These are phyloP conservation scores for Theristicus caerulescens DNA, from an alignment of 2,113 vertebrate species.

Conservation along the genomic window DNA sequence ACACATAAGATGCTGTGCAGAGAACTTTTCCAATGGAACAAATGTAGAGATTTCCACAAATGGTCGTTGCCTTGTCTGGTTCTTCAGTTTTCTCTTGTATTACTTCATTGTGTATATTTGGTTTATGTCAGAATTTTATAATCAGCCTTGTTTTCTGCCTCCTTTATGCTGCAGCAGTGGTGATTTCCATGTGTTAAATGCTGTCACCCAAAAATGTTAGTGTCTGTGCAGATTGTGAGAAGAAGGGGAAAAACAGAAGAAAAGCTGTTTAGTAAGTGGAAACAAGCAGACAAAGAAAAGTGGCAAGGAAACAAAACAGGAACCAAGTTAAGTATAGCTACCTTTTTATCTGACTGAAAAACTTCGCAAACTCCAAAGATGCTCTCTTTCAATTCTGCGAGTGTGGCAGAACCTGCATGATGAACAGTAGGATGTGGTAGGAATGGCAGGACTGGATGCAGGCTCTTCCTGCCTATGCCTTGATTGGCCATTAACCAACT, in stretches of 20 bases:
- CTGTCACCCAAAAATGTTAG: neutral
- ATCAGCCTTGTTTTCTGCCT: neutral
- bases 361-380: neutral
- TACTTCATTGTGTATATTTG: neutral
- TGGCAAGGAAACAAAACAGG: neutral
- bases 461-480: neutral
- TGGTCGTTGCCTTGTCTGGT: neutral
- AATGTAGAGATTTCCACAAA: neutral
- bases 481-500: neutral
- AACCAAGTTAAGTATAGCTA: neutral
- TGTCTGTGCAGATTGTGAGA: neutral
- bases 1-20: neutral
- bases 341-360: neutral
- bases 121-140: neutral
- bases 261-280: neutral
- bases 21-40: neutral
- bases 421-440: neutral
- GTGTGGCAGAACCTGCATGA: neutral
- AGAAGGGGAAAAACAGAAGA: neutral
- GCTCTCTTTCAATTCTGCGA: neutral
- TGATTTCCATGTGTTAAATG: neutral
- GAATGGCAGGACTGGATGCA: neutral
- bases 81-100: neutral
- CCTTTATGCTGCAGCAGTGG: neutral
- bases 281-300: constrained; percentile 43